Evolutionary conservation across 2,888 invertebrate species (phyloP), one percentile per base, ranked within the genome.

Genomic region (Caenorhabditis sp.): DNA sequence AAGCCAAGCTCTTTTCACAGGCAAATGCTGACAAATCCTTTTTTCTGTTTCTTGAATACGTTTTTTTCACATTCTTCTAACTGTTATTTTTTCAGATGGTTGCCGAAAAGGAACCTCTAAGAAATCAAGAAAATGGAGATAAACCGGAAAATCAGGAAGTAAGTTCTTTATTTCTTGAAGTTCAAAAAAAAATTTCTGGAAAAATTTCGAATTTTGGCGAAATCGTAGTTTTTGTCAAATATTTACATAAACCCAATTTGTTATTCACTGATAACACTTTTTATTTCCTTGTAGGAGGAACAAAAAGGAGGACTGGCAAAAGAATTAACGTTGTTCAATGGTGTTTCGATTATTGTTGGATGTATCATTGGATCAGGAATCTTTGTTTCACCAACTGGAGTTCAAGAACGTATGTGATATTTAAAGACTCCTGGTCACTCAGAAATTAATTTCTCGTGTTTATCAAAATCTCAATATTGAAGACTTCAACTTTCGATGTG

Each of bases 361-460:
- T 86, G 85, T 61, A 86, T 86, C 37, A 86, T 86, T 66, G 86
- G 84, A 70, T 70, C 78, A 49, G 86, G 86, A 27, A 86, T 86
- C 62, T 86, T 86, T 65, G 78, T 86, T 3, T 80, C 81, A 6
- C 86, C 86, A 1, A 83, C 86, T n/a, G 86, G 85, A 57, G 86
- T 86, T 19, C 86, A 86, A 66, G 81, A 81, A 72, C 74, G 85
- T 85, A 12, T 61, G 75, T 66, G 14, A 31, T 10, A 31, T 31
- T 31, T 10, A 31, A 10, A 4, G 5, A 31, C 31, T 31, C 31
- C 10, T 6, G 31, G 10, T 31, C 10, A n/a, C n/a, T n/a, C n/a
- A n/a, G n/a, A n/a, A n/a, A n/a, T n/a, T n/a, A n/a, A n/a, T n/a
- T n/a, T n/a, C n/a, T n/a, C n/a, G n/a, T n/a, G n/a, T n/a, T n/a